Conservation (phyloP, 1,140 invertebrate genomes). For the Brachionus angularis region DNA sequence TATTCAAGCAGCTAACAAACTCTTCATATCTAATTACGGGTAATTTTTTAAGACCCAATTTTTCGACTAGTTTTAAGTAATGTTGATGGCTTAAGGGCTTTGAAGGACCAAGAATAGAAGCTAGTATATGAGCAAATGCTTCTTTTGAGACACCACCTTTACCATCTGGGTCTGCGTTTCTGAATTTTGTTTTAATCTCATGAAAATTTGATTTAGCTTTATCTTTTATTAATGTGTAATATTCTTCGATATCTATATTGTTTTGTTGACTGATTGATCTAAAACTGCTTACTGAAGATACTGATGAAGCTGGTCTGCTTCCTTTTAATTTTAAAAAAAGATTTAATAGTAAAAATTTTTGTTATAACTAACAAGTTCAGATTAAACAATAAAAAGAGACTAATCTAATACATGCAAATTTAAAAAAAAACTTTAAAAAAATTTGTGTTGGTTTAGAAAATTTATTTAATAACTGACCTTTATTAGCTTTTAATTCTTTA, state of each 20-base stretch:
- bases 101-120: constrained; percentile 34
- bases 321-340: neutral
- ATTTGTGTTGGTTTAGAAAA: too few relatives aligned
- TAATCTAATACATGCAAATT: too few relatives aligned
- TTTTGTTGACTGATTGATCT: neutral
- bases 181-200: constrained; percentile 55
- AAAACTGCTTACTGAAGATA: neutral
- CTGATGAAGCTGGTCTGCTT: constrained; percentile 20
- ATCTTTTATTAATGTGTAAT: constrained; percentile 48
- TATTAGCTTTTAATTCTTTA: too few relatives aligned
- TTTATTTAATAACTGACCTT: too few relatives aligned
- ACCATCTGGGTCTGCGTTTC: constrained; percentile 56
- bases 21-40: constrained; percentile 19
- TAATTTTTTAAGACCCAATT: constrained; percentile 9
- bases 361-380: neutral
- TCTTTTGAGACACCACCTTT: constrained; percentile 57
- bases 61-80: constrained; percentile 21
- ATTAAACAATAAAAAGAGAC: too few relatives aligned
- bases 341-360: neutral
- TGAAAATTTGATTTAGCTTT: constrained; percentile 52
- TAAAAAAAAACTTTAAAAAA: too few relatives aligned
- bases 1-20: constrained; percentile 2
- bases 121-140: constrained; percentile 43
- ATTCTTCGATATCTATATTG: constrained; percentile 28
- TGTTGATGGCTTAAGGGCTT: constrained; percentile 23